Conservation (phyloP, 1,140 invertebrate species). For the Leptoteleia sp. region DNA sequence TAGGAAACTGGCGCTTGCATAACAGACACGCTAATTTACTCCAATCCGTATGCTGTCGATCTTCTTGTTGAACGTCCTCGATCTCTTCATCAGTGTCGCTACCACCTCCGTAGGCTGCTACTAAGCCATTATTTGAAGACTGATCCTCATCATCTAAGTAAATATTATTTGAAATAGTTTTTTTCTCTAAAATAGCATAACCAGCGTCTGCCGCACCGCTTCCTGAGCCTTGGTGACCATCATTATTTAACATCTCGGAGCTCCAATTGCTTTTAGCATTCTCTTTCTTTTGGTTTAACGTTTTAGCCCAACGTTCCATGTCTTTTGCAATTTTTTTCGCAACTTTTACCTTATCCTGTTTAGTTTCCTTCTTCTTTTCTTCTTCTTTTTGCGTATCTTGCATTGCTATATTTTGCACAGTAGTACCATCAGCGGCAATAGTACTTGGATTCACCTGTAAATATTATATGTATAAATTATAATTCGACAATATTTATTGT, state of each 20-base stretch:
- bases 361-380: slow-evolving; percentile 83
- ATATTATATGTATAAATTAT: no score
- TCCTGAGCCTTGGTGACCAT: slow-evolving; percentile 77
- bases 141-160: slow-evolving; percentile 79
- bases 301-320: slow-evolving; percentile 94
- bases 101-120: slow-evolving; percentile 89
- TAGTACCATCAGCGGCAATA: slow-evolving; percentile 1
- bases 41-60: slow-evolving; percentile 89
- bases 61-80: slow-evolving; percentile 83
- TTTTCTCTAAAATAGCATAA: slow-evolving; percentile 92
- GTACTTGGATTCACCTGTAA: no score
- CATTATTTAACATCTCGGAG: slow-evolving; percentile 80
- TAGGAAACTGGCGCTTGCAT: slow-evolving; percentile 97
- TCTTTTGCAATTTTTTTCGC: slow-evolving; percentile 98
- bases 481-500: no score
- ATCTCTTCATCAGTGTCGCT: slow-evolving; percentile 86
- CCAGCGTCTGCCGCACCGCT: slow-evolving; percentile 93
- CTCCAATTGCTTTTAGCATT: slow-evolving; percentile 86
- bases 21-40: slow-evolving; percentile 95
- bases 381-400: slow-evolving; percentile 76
- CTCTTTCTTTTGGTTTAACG: slow-evolving; percentile 98
- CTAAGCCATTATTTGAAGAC: slow-evolving; percentile 81
- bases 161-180: slow-evolving; percentile 73
- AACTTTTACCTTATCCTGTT: slow-evolving; percentile 96
- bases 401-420: slow-evolving; percentile 55